These are phyloP conservation scores for Xiphorhynchus elegans DNA, from an alignment of 2,113 vertebrate species.

Conservation along the genomic window DNA sequence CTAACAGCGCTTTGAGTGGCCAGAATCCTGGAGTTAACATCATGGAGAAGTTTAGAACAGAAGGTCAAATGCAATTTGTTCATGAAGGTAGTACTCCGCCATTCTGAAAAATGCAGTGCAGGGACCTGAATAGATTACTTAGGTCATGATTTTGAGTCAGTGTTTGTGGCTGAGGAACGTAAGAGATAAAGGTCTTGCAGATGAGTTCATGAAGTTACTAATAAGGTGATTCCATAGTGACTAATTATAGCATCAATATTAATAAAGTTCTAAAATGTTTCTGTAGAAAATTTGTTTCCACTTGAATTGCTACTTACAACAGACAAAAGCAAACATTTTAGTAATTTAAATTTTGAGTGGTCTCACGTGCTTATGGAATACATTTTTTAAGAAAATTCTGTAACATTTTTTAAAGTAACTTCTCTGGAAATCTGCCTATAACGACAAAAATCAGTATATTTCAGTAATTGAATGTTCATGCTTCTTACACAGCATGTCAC, in stretches of 20 bases:
- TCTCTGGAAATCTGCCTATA: background rate
- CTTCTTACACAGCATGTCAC: conserved; percentile 72
- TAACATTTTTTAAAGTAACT: background rate
- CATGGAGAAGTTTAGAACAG: conserved; percentile 22
- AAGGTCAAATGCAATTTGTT: background rate
- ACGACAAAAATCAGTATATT: conserved; percentile 13
- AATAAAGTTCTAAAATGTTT: background rate
- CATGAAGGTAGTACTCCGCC: background rate
- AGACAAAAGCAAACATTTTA: background rate
- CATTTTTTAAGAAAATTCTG: background rate
- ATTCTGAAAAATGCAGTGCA: background rate
- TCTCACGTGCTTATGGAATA: background rate
- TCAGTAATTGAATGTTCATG: conserved; percentile 37
- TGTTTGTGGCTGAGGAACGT: background rate
- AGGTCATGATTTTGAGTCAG: background rate
- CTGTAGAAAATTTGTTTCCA: background rate
- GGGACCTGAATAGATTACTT: background rate
- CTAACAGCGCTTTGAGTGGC: conserved; percentile 12
- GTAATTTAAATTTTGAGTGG: background rate
- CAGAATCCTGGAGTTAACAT: background rate
- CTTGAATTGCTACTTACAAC: background rate
- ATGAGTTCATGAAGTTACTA: background rate
- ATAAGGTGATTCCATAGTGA: background rate
- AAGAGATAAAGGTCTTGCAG: background rate
- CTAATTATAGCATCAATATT: background rate